Percentiles rank a stretch among this genome's conserved stretches.
Conservation (phyloP, 2,113 vertebrate genomes). For the Romanogobio albipinnatus region DNA sequence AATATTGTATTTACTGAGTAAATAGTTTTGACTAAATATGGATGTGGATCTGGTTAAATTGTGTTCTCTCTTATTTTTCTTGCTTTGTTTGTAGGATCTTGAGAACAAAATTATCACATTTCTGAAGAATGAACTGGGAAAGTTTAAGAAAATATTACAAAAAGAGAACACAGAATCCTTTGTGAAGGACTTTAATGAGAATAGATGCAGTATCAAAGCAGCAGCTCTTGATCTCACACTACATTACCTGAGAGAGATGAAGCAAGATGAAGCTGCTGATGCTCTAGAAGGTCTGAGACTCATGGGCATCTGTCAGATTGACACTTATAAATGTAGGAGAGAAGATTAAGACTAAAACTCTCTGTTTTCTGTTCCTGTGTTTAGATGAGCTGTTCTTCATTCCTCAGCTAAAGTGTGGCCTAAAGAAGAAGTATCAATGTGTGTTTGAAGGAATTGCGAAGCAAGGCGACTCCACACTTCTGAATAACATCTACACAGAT, state of each 20-base stretch:
- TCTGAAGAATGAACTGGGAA: too few species aligned
- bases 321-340: not conserved
- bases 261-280: not conserved
- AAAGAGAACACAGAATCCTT: too few species aligned
- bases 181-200: too few species aligned
- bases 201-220: too few species aligned
- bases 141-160: too few species aligned
- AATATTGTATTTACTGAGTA: not conserved
- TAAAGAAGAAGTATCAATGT: not conserved
- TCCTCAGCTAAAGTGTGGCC: not conserved
- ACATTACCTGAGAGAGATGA: not conserved
- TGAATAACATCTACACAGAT: slow-evolving; percentile 9
- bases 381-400: not conserved
- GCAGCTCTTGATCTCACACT: too few species aligned
- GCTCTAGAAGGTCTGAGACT: slow-evolving; percentile 6
- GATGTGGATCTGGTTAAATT: not conserved
- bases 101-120: too few species aligned
- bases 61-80: too few species aligned
- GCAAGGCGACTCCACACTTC: not conserved
- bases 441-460: not conserved
- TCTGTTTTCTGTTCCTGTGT: not conserved
- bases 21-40: not conserved
- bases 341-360: not conserved
- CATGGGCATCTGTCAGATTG: not conserved
- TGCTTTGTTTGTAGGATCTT: too few species aligned